Evolutionary conservation across 1,140 invertebrate species (phyloP).

Genomic region (Drosophila funebris): DNA sequence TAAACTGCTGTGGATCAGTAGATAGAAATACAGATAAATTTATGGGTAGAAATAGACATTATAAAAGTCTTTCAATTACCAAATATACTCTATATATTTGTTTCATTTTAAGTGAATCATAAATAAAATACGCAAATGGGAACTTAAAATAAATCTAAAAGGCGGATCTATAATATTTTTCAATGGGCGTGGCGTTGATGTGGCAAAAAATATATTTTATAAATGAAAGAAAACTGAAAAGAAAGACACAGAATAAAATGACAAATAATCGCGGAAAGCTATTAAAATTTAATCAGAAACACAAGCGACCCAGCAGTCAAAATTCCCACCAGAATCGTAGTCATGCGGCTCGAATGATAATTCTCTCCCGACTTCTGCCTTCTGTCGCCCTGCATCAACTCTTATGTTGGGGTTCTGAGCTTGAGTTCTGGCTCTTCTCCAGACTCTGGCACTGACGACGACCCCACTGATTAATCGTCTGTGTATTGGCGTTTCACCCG

Average conservation of each 20-base stretch:
- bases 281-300: constrained; percentile 80
- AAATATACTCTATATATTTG: no score
- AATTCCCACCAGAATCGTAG: constrained; percentile 69
- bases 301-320: constrained; percentile 76
- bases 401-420: neutral
- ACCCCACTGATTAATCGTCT: constrained; percentile 69
- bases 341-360: constrained; percentile 53
- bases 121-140: neutral
- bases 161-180: constrained; percentile 6
- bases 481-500: constrained; percentile 43
- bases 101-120: neutral
- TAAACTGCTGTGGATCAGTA: no score
- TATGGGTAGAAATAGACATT: neutral
- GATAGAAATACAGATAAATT: no score
- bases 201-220: constrained; percentile 54
- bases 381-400: neutral
- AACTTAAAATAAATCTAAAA: constrained; percentile 9
- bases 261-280: constrained; percentile 76
- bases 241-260: constrained; percentile 37
- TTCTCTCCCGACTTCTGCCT: constrained; percentile 29
- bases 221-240: constrained; percentile 46
- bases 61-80: no score
- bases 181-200: constrained; percentile 10
- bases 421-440: neutral
- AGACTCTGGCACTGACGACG: constrained; percentile 11